phyloP scores from a whole-genome alignment of 2,797 vertebrate genomes.

The Schizopygopsis malacanthus region DNA sequence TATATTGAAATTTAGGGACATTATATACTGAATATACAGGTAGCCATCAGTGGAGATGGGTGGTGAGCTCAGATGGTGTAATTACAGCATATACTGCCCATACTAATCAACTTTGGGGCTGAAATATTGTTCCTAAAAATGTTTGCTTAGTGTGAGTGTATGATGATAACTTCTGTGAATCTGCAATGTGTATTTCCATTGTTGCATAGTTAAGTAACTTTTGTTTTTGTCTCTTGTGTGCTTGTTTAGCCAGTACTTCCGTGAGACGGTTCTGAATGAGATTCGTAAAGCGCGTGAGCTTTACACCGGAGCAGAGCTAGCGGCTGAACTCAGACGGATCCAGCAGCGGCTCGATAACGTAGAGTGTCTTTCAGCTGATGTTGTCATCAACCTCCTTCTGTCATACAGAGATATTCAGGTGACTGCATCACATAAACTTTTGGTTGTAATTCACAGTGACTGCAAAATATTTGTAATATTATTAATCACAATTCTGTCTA shows the following conservation, averaged over 20 bases:
- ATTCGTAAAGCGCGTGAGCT: constrained; percentile 93
- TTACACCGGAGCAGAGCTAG: constrained; percentile 89
- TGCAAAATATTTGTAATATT: background rate
- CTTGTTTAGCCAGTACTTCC: constrained; percentile 89
- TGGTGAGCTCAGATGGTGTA: too few species aligned
- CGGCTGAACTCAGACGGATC: constrained; percentile 90
- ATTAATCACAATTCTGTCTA: background rate
- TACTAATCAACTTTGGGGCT: background rate
- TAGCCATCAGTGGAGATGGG: too few species aligned
- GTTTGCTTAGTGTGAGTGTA: background rate
- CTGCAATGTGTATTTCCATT: background rate
- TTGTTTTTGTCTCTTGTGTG: background rate
- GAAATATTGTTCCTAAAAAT: background rate
- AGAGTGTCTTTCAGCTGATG: constrained; percentile 94
- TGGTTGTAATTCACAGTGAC: background rate
- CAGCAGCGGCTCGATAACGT: constrained; percentile 94
- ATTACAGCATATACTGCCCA: too few species aligned
- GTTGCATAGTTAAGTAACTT: background rate
- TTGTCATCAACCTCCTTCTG: constrained; percentile 95
- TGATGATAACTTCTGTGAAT: background rate
- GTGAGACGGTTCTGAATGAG: constrained; percentile 92
- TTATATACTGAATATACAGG: background rate
- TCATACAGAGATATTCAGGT: constrained; percentile 99
- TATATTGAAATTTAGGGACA: too few species aligned
- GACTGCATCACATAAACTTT: constrained; percentile 14